Evolutionary conservation across 2,888 invertebrate species (phyloP).

Genomic region (Cyrtodaria siliqua): DNA sequence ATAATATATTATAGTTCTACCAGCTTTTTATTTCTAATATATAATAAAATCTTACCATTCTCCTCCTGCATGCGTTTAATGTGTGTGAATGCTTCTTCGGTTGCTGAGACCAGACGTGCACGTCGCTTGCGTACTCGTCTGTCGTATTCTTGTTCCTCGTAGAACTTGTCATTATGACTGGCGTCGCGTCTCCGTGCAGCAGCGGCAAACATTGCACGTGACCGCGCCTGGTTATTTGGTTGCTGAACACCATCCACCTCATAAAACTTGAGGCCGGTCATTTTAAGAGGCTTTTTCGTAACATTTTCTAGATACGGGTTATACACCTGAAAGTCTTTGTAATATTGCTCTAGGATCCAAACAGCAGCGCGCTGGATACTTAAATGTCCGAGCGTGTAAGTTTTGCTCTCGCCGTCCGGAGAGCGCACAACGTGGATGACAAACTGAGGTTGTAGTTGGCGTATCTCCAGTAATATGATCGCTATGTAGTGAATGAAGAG

Average conservation of each 20-base stretch:
- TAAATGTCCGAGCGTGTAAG: conserved; percentile 90
- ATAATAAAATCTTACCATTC: conserved; percentile 86
- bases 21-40: no score
- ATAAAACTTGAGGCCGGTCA: conserved; percentile 93
- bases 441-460: conserved; percentile 96
- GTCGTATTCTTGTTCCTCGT: conserved; percentile 99
- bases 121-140: conserved; percentile 95
- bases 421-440: conserved; percentile 92
- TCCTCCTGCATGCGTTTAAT: conserved; percentile 93
- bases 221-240: conserved; percentile 77
- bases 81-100: conserved; percentile 99
- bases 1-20: no score
- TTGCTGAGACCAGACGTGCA: conserved; percentile 95
- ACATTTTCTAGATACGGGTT: conserved; percentile 92
- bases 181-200: conserved; percentile 95
- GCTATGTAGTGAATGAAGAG: conserved; percentile 98
- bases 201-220: conserved; percentile 87
- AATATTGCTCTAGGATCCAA: conserved; percentile 97
- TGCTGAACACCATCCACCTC: conserved; percentile 92
- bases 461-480: conserved; percentile 96
- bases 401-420: conserved; percentile 96
- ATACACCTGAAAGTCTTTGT: conserved; percentile 97
- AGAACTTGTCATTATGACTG: conserved; percentile 97
- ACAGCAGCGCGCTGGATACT: conserved; percentile 98
- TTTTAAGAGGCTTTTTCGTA: conserved; percentile 76